phyloP scores from a whole-genome alignment of 1,140 invertebrate species.

The Scaptomyza hsui region DNA sequence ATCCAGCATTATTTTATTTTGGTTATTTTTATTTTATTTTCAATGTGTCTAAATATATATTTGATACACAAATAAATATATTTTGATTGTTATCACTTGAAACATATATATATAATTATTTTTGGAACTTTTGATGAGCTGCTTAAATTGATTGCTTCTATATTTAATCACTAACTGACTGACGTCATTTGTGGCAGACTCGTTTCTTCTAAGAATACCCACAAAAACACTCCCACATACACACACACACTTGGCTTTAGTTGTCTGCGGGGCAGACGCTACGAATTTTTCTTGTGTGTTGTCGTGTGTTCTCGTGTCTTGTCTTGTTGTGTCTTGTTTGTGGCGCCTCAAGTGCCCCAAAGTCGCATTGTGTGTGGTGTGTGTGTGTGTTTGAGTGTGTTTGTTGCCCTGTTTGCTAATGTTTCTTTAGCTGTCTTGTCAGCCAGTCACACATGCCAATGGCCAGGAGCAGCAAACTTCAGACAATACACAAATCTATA shows the following conservation, averaged over 20 bases:
- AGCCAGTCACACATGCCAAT: conserved; percentile 55
- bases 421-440: conserved; percentile 38
- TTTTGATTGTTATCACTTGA: too few species aligned
- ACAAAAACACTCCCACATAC: background rate
- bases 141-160: too few species aligned
- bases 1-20: too few species aligned
- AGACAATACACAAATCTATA: conserved; percentile 37
- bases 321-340: conserved; percentile 46
- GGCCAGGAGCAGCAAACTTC: conserved; percentile 40
- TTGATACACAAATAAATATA: too few species aligned
- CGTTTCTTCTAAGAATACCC: background rate
- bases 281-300: conserved; percentile 2
- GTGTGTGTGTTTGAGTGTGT: too few species aligned
- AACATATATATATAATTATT: too few species aligned
- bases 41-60: too few species aligned
- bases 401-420: conserved; percentile 51
- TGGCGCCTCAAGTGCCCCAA: conserved; percentile 49
- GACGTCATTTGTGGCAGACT: background rate
- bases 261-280: conserved; percentile 32
- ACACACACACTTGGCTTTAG: conserved; percentile 9
- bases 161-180: background rate
- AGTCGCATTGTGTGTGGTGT: conserved; percentile 61
- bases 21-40: too few species aligned
- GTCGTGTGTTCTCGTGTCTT: conserved; percentile 15
- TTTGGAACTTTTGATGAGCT: too few species aligned